Percentiles rank a stretch among this genome's conserved stretches.
phyloP scores from a whole-genome alignment of 2,888 invertebrate genomes.

The Phortica magna region DNA sequence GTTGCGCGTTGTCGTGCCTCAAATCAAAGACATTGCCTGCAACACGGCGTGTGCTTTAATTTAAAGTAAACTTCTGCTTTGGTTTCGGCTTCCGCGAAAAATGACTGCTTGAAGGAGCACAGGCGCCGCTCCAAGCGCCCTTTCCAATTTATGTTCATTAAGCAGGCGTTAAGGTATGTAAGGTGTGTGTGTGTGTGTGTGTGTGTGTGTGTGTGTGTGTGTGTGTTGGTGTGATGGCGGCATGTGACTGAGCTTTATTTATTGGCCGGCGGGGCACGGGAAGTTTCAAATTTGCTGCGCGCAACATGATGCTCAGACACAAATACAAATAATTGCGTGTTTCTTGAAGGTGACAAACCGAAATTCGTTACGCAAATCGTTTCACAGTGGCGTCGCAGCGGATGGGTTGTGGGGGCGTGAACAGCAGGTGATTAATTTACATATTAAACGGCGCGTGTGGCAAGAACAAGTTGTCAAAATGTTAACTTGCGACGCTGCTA shows the following conservation, averaged over 20 bases:
- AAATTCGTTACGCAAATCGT: conserved; percentile 60
- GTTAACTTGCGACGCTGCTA: background rate
- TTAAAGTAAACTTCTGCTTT: conserved; percentile 1
- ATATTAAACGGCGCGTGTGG: conserved; percentile 1
- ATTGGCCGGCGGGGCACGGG: background rate
- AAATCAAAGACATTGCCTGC: conserved; percentile 38
- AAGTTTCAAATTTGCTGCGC: conserved; percentile 2
- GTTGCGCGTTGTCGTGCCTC: background rate
- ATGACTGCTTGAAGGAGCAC: background rate
- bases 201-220: no score
- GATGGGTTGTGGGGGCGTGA: background rate
- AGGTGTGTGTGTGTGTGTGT: background rate
- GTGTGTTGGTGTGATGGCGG: background rate
- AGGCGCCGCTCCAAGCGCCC: conserved; percentile 58
- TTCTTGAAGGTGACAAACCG: conserved; percentile 67
- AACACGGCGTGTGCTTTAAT: conserved; percentile 17
- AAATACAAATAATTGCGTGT: conserved; percentile 55
- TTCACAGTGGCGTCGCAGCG: background rate
- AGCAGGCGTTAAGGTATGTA: conserved; percentile 67
- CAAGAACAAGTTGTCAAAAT: background rate
- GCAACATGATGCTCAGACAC: conserved; percentile 48
- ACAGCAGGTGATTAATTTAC: conserved; percentile 12
- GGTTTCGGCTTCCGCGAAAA: conserved; percentile 25
- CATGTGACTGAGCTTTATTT: conserved; percentile 18
- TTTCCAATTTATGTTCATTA: conserved; percentile 73